phyloP scores from a whole-genome alignment of 2,113 vertebrate genomes.

The Garra rufa region DNA sequence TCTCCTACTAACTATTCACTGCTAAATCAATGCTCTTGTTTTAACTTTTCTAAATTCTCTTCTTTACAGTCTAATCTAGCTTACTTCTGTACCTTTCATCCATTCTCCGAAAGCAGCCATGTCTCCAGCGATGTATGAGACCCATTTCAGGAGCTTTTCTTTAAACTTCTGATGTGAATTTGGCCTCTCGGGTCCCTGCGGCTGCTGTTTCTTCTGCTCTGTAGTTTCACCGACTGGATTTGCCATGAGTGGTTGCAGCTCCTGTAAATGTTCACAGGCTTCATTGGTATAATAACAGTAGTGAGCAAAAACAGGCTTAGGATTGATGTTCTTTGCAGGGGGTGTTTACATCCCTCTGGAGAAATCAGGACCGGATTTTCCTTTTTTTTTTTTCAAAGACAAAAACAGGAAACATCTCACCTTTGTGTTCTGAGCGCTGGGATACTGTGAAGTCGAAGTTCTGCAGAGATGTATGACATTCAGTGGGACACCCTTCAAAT shows the following conservation, averaged over 20 bases:
- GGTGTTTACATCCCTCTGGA: neutral
- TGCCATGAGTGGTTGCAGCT: conserved; percentile 73
- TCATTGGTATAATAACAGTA: neutral
- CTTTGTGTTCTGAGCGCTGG: conserved; percentile 14
- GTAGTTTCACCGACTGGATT: neutral
- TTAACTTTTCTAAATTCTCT: neutral
- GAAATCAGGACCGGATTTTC: neutral
- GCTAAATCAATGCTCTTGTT: neutral
- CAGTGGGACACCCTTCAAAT: conserved; percentile 57
- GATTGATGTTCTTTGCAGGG: neutral
- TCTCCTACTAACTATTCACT: neutral
- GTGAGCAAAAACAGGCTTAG: neutral
- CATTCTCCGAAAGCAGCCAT: conserved; percentile 76
- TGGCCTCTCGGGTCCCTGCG: neutral
- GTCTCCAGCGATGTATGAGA: conserved; percentile 76
- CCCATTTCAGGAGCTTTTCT: conserved; percentile 58
- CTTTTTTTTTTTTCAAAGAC: neutral
- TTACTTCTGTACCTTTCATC: conserved; percentile 73
- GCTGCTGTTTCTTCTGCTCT: conserved; percentile 32
- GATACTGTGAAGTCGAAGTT: neutral
- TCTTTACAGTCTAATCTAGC: neutral
- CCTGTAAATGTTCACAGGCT: conserved; percentile 55
- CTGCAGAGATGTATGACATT: conserved; percentile 54
- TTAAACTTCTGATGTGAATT: conserved; percentile 40
- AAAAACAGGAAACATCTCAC: conserved; percentile 25